These are phyloP conservation scores for Diadumene lineata DNA, from an alignment of 92 coral and sea anemone genomes.

Conservation along the genomic window DNA sequence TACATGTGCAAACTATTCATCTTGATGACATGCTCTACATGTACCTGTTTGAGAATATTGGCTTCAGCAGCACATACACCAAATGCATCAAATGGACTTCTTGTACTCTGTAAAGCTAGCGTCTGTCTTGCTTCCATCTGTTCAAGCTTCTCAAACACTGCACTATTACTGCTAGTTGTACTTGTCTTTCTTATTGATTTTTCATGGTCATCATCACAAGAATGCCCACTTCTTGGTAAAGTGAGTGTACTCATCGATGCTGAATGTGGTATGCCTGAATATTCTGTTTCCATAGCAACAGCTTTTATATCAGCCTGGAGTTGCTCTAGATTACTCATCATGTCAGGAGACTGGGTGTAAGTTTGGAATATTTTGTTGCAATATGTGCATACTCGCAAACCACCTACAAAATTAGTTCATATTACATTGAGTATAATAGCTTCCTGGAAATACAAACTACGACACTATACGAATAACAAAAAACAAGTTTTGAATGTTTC, in stretches of 20 bases:
- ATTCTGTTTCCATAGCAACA: conserved; percentile 59
- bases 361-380: conserved; percentile 84
- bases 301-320: conserved; percentile 80
- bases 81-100: conserved; percentile 92
- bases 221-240: conserved; percentile 49
- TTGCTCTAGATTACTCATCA: conserved; percentile 72
- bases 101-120: conserved; percentile 31
- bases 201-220: conserved; percentile 83
- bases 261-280: conserved; percentile 26
- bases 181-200: conserved; percentile 39
- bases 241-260: conserved; percentile 28
- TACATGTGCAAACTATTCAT: not conserved
- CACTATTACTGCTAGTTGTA: conserved; percentile 35
- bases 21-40: not conserved
- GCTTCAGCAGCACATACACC: conserved; percentile 98
- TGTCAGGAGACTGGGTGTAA: conserved; percentile 82
- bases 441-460: not conserved
- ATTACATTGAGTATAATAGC: not conserved
- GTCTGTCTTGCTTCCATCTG: conserved; percentile 46
- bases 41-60: conserved; percentile 89
- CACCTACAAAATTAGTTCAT: conserved; percentile 46
- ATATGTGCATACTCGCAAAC: conserved; percentile 87
- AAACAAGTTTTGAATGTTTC: too few species aligned
- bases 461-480: too few species aligned
- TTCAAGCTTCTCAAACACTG: conserved; percentile 58